Percentiles rank a stretch among this genome's conserved stretches.
Conservation (phyloP, 2,113 vertebrate species). For the Leptobrachium ailaonicum region DNA sequence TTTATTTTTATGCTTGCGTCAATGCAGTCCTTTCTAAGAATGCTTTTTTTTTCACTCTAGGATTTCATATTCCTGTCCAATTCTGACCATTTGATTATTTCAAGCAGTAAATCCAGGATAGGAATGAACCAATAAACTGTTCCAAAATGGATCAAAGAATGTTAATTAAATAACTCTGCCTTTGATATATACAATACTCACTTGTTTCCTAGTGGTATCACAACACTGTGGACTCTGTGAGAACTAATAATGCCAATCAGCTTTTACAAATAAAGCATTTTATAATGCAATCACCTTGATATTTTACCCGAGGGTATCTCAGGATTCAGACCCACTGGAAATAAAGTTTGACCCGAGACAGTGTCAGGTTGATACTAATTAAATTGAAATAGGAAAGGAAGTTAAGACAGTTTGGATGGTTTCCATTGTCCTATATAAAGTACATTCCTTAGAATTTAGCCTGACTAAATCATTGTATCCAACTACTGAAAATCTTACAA, state of each 20-base stretch:
- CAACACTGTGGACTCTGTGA: neutral
- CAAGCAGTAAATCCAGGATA: too few relatives aligned
- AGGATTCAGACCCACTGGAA: neutral
- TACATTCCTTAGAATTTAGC: too few relatives aligned
- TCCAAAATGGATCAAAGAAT: neutral
- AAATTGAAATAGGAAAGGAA: neutral
- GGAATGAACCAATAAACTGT: too few relatives aligned
- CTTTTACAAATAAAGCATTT: neutral
- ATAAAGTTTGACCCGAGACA: neutral
- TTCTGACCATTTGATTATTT: too few relatives aligned
- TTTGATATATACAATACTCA: neutral
- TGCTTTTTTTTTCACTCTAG: too few relatives aligned
- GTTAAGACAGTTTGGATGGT: neutral
- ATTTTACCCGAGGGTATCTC: neutral
- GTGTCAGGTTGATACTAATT: constrained; percentile 1
- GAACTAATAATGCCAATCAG: neutral
- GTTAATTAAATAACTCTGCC: neutral
- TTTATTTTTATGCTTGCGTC: too few relatives aligned
- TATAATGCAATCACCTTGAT: neutral
- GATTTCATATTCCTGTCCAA: too few relatives aligned
- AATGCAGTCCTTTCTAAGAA: too few relatives aligned
- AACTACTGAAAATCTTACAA: too few relatives aligned
- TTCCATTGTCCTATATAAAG: neutral
- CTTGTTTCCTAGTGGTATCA: neutral
- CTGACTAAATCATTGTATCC: too few relatives aligned